Percentiles rank a stretch among this genome's conserved stretches.
These are phyloP conservation scores for Crotalus viridis DNA, from an alignment of 2,113 vertebrate genomes.

Conservation along the genomic window DNA sequence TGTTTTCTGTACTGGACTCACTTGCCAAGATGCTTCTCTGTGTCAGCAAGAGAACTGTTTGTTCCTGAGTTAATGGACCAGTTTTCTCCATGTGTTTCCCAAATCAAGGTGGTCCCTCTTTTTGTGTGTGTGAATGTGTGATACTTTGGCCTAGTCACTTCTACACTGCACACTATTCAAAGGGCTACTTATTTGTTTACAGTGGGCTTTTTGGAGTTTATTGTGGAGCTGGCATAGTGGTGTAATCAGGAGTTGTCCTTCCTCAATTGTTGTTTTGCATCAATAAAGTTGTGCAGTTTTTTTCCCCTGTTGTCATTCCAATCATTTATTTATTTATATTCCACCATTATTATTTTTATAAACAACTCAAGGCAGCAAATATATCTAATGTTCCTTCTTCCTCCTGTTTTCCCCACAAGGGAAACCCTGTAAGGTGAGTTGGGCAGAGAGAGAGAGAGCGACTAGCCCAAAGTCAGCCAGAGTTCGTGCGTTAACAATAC, in stretches of 20 bases:
- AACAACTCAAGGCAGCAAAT: neutral
- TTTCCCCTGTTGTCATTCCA: neutral
- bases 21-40: neutral
- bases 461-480: no score
- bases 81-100: neutral
- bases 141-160: conserved; percentile 14
- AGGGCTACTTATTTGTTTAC: conserved; percentile 53
- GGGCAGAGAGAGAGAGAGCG: neutral
- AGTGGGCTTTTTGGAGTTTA: neutral
- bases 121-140: conserved; percentile 8
- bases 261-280: conserved; percentile 51
- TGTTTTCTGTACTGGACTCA: neutral
- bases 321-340: neutral
- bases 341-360: neutral
- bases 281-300: conserved; percentile 49
- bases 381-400: neutral
- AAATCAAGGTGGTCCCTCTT: neutral
- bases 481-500: neutral
- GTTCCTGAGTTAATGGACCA: conserved; percentile 32
- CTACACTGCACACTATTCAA: conserved; percentile 50
- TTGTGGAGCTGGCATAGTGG: neutral
- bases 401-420: neutral
- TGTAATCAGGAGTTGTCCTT: conserved; percentile 10
- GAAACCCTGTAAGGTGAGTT: neutral
- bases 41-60: conserved; percentile 37